Evolutionary conservation across 2,888 invertebrate genomes (phyloP).

Genomic region (Erebia epiphron): DNA sequence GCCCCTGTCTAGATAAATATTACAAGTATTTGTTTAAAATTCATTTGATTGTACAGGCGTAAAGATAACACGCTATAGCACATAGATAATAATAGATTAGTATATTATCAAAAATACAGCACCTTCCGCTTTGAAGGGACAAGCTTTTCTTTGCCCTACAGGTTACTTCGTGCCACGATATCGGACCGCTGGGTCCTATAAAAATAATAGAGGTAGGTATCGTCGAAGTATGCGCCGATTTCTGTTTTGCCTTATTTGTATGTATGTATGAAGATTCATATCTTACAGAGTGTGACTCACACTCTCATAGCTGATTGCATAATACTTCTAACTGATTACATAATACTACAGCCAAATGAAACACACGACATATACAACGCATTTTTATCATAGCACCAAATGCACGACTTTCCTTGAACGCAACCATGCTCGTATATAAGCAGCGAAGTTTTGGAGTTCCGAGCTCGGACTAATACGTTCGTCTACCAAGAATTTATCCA

Average conservation of each 20-base stretch:
- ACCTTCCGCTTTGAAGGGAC: neutral
- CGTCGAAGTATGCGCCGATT: neutral
- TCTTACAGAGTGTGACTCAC: too few species aligned
- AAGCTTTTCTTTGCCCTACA: neutral
- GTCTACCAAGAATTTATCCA: too few species aligned
- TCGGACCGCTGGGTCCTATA: constrained; percentile 3
- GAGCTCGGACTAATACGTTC: too few species aligned
- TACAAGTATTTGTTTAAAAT: constrained; percentile 23
- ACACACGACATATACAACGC: too few species aligned
- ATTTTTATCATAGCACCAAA: too few species aligned
- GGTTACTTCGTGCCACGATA: neutral
- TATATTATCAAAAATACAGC: neutral
- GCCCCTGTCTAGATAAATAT: neutral
- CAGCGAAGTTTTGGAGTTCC: too few species aligned
- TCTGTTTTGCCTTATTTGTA: neutral
- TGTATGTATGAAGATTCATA: too few species aligned
- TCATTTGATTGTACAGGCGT: constrained; percentile 18
- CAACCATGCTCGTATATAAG: too few species aligned
- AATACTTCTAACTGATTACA: too few species aligned
- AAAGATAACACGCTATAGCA: constrained; percentile 21
- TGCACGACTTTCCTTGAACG: too few species aligned
- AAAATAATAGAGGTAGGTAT: neutral
- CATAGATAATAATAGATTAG: constrained; percentile 13
- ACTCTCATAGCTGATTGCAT: too few species aligned
- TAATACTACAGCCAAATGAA: too few species aligned